Evolutionary conservation across 2,888 invertebrate genomes (phyloP), one percentile per base, ranked within the genome.

Genomic region (Pristionchus maxplancki): DNA sequence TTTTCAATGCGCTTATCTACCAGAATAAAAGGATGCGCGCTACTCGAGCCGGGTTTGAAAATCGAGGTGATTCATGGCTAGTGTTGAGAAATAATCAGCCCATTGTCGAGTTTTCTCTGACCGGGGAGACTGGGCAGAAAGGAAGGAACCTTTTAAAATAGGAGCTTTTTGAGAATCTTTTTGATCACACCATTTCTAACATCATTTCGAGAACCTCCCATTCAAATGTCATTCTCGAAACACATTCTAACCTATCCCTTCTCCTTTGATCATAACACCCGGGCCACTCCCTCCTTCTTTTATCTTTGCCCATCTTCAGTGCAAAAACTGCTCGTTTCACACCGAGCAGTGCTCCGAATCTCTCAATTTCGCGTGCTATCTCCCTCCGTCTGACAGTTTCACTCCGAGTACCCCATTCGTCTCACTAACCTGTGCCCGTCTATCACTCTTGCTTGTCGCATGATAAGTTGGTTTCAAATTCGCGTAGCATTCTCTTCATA

Each of bases 281-380:
- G 64, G 53, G 24, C 71, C 71, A 71, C 71, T 71, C 71, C 71
- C 71, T 71, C 37, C 58, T 71, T 9, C 71, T 31, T 71, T 24
- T 34, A 31, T 24, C 37, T 71, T 58, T 58, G 13, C 64, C 64
- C 64, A 67, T 67, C 34, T 67, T 15, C 64, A 13, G 34, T 37
- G 24, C 71, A 71, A 71, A 71, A 78, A 78, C 40, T 40, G 78
- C 78, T 44, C 78, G 71, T 74, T 40, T 74, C 40, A 31, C n/a
- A 40, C 34, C 44, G 44, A 64, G 28, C 11, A n/a, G n/a, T 58
- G 58, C 58, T 58, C 58, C 24, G 24, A 20, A 4, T n/a, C 58
- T 58, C 58, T n/a, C 6, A 58, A 58, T 58, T 58, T 58, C 58
- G n/a, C 2, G 2, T n/a, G 58, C 5, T 58, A 24, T 58, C 58